Conservation (phyloP, 1,140 invertebrate species). For the Cephus cinctus region DNA sequence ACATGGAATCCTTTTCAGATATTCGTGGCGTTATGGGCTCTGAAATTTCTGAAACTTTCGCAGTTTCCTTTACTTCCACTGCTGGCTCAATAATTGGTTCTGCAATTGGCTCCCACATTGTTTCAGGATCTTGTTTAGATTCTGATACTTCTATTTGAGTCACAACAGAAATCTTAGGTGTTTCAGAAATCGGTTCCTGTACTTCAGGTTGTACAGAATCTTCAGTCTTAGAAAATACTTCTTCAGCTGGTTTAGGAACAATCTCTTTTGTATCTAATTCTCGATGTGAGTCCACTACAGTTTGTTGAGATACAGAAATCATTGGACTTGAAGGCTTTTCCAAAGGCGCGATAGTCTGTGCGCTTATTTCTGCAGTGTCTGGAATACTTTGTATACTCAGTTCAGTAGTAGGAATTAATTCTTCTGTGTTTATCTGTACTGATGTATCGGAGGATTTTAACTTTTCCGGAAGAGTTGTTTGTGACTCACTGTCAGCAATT, state of each 20-base stretch:
- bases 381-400: conserved; percentile 33
- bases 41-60: not conserved
- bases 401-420: conserved; percentile 31
- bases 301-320: not conserved
- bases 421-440: conserved; percentile 35
- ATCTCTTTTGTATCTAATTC: not conserved
- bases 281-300: not conserved
- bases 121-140: too few relatives aligned
- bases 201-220: not conserved
- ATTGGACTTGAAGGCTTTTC: not conserved
- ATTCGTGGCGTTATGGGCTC: too few relatives aligned
- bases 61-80: conserved; percentile 15
- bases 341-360: conserved; percentile 21
- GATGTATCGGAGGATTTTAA: conserved; percentile 27
- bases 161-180: not conserved
- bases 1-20: conserved; percentile 30
- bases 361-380: conserved; percentile 27
- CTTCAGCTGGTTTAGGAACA: conserved; percentile 4
- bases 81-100: too few relatives aligned
- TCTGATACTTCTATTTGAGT: too few relatives aligned
- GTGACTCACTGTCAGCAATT: conserved; percentile 30
- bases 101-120: too few relatives aligned
- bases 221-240: not conserved
- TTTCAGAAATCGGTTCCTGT: not conserved
- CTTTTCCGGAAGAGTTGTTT: conserved; percentile 27